Evolutionary conservation across 2,888 invertebrate genomes (phyloP).

Genomic region (Homarus gammarus): DNA sequence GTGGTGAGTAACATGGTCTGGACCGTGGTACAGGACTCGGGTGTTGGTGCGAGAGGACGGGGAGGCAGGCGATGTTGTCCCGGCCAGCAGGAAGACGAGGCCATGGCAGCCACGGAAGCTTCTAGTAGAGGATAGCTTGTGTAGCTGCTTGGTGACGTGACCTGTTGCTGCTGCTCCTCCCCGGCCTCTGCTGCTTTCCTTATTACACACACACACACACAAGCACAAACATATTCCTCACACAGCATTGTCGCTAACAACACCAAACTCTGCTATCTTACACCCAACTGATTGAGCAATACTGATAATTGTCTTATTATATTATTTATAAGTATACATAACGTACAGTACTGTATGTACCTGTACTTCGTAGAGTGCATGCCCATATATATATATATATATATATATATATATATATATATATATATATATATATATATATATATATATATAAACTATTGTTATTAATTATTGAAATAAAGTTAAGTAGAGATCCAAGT

Average conservation of each 20-base stretch:
- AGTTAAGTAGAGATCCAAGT: too few species aligned
- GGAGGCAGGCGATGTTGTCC: neutral
- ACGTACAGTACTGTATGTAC: too few species aligned
- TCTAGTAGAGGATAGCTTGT: too few species aligned
- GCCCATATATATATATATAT: neutral
- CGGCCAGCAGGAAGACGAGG: neutral
- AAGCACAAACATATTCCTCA: neutral
- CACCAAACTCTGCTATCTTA: neutral
- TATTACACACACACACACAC: neutral
- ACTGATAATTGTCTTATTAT: too few species aligned
- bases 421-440: slow-evolving; percentile 19
- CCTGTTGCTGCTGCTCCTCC: neutral
- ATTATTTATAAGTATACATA: too few species aligned
- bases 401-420: neutral
- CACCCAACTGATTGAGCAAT: neutral
- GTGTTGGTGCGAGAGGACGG: neutral
- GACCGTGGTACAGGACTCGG: neutral
- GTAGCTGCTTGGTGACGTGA: too few species aligned
- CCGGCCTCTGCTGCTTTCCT: neutral
- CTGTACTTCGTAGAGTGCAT: too few species aligned
- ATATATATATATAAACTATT: neutral
- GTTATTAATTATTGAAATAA: too few species aligned
- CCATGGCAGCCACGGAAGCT: neutral
- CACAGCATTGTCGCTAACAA: neutral
- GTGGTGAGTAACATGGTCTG: slow-evolving; percentile 60